Evolutionary conservation across 2,797 vertebrate species (phyloP).

Genomic region (Hippoglossus hippoglossus): DNA sequence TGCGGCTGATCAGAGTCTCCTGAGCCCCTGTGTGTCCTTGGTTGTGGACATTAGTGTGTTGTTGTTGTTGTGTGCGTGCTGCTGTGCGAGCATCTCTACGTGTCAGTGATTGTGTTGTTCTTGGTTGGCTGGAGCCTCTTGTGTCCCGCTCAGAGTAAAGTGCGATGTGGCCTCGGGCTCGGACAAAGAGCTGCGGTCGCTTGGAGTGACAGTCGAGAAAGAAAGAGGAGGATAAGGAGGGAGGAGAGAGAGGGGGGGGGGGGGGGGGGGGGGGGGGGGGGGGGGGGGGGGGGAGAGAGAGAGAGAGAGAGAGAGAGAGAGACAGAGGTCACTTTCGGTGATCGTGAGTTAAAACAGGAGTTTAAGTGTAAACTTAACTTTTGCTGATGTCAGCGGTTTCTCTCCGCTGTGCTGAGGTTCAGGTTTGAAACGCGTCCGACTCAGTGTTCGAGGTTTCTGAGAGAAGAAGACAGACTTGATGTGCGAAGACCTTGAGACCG

Average conservation of each 20-base stretch:
- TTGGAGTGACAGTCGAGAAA: too few relatives aligned
- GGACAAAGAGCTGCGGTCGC: background rate
- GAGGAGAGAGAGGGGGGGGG: slow-evolving; percentile 10
- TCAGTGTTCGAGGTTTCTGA: too few relatives aligned
- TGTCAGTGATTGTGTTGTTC: background rate
- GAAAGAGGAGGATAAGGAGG: background rate
- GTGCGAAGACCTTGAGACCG: too few relatives aligned
- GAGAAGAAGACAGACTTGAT: too few relatives aligned
- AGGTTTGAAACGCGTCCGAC: background rate
- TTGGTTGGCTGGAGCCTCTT: slow-evolving; percentile 15
- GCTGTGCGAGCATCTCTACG: background rate
- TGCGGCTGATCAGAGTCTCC: slow-evolving; percentile 55
- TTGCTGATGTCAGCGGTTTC: background rate
- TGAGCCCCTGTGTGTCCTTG: slow-evolving; percentile 20
- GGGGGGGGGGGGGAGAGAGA: background rate
- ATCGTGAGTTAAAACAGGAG: background rate
- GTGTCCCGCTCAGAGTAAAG: slow-evolving; percentile 14
- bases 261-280: background rate
- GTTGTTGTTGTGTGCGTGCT: background rate
- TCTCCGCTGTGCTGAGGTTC: background rate
- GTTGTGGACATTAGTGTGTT: background rate
- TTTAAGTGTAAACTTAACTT: slow-evolving; percentile 14
- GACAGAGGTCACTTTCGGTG: slow-evolving; percentile 1
- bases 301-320: background rate
- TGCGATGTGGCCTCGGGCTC: slow-evolving; percentile 22